These are phyloP conservation scores for Hiodon alosoides DNA, from an alignment of 2,113 vertebrate species.

Conservation along the genomic window DNA sequence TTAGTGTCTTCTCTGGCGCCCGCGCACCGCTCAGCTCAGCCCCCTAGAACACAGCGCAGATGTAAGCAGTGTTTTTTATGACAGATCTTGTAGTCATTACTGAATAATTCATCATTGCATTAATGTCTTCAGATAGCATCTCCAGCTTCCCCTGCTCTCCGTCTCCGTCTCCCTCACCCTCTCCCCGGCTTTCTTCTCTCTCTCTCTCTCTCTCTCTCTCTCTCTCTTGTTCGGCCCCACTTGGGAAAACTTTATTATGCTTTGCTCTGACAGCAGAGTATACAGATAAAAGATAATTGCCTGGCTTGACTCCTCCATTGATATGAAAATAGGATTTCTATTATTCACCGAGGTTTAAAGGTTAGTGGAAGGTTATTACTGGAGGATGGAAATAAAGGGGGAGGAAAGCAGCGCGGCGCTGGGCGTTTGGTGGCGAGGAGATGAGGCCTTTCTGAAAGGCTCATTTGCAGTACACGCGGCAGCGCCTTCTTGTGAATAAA, in stretches of 20 bases:
- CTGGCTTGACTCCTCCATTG: slow-evolving; percentile 89
- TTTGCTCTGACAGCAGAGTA: slow-evolving; percentile 81
- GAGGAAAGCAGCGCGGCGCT: slow-evolving; percentile 58
- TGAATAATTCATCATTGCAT: slow-evolving; percentile 85
- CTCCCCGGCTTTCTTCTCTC: slow-evolving; percentile 39
- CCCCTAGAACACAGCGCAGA: slow-evolving; percentile 54
- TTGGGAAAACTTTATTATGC: slow-evolving; percentile 89
- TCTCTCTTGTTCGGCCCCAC: slow-evolving; percentile 55
- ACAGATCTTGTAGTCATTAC: slow-evolving; percentile 76
- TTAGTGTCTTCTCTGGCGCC: slow-evolving; percentile 57
- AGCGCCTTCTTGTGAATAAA: slow-evolving; percentile 70
- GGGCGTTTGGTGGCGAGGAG: slow-evolving; percentile 62
- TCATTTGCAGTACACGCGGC: slow-evolving; percentile 64
- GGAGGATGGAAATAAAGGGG: slow-evolving; percentile 47
- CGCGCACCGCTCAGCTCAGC: slow-evolving; percentile 50
- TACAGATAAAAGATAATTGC: slow-evolving; percentile 98
- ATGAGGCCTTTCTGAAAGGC: slow-evolving; percentile 64
- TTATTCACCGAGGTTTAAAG: slow-evolving; percentile 89
- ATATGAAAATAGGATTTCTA: slow-evolving; percentile 93
- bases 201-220: slow-evolving; percentile 37
- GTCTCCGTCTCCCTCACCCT: slow-evolving; percentile 44
- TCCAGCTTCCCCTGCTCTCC: slow-evolving; percentile 45
- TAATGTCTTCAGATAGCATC: slow-evolving; percentile 75
- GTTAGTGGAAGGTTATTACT: slow-evolving; percentile 98
- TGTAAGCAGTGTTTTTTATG: slow-evolving; percentile 60